Conservation (phyloP, 2,797 vertebrate species). For the Valencia hispanica region DNA sequence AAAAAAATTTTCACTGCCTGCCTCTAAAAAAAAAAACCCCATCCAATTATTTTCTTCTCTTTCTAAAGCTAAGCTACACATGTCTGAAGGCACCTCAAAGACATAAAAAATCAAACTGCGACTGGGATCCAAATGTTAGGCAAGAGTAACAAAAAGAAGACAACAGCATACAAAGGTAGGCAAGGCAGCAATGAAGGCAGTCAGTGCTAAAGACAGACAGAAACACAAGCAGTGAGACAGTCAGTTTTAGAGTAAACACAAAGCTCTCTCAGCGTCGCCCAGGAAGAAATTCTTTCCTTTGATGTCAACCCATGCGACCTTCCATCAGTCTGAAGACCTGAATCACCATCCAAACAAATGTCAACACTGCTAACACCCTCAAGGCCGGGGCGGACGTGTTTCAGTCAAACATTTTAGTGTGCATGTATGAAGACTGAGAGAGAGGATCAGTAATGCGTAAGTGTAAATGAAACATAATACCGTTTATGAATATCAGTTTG, state of each 20-base stretch:
- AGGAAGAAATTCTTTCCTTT: conserved; percentile 71
- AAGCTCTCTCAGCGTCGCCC: conserved; percentile 65
- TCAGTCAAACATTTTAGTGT: conserved; percentile 19
- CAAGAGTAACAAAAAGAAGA: neutral
- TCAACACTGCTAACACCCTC: conserved; percentile 73
- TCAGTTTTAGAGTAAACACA: conserved; percentile 65
- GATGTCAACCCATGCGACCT: conserved; percentile 72
- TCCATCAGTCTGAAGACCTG: conserved; percentile 69
- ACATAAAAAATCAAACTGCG: neutral
- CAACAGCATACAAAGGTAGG: conserved; percentile 16
- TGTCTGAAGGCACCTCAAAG: neutral
- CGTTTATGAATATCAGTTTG: neutral
- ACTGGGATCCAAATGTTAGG: neutral
- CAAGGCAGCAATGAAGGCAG: conserved; percentile 5
- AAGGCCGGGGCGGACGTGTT: conserved; percentile 53
- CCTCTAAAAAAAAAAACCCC: conserved; percentile 5
- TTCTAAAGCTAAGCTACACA: neutral
- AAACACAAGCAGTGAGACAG: conserved; percentile 45
- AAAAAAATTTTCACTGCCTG: conserved; percentile 27
- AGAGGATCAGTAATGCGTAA: neutral
- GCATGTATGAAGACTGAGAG: conserved; percentile 14
- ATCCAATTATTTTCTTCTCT: neutral
- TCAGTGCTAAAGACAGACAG: conserved; percentile 27
- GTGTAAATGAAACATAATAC: neutral
- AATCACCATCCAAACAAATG: conserved; percentile 68